phyloP scores from a whole-genome alignment of 2,888 invertebrate species.

The Rhodophaea formosa region DNA sequence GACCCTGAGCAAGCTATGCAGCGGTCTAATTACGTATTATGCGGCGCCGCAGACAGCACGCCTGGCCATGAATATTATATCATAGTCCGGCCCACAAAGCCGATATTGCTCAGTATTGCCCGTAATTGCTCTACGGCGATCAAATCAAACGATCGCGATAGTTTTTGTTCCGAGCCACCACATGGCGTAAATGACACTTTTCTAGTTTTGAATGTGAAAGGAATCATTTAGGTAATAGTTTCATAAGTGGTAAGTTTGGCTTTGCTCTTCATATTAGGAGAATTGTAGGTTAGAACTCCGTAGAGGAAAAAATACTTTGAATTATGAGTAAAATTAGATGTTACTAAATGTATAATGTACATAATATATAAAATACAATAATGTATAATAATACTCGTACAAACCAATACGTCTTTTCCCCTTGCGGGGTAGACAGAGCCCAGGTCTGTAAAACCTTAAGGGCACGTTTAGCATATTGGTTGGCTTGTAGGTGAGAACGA shows the following conservation, averaged over 20 bases:
- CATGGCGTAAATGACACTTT: conserved; percentile 13
- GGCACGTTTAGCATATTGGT: too few relatives aligned
- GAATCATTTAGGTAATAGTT: conserved; percentile 23
- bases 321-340: too few relatives aligned
- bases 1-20: too few relatives aligned
- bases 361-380: too few relatives aligned
- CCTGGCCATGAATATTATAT: conserved; percentile 77
- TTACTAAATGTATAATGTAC: too few relatives aligned
- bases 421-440: too few relatives aligned
- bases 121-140: conserved; percentile 44
- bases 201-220: conserved; percentile 13
- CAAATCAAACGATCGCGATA: conserved; percentile 23
- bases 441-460: too few relatives aligned
- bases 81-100: conserved; percentile 56
- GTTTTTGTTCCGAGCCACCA: conserved; percentile 22
- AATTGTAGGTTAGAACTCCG: too few relatives aligned
- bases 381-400: too few relatives aligned
- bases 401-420: too few relatives aligned
- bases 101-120: conserved; percentile 51
- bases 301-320: too few relatives aligned
- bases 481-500: too few relatives aligned
- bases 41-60: conserved; percentile 70
- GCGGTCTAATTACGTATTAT: conserved; percentile 78
- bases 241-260: not conserved
- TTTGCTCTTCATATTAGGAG: not conserved